Conservation (phyloP, 2,797 vertebrate genomes). For the Moxostoma hubbsi region DNA sequence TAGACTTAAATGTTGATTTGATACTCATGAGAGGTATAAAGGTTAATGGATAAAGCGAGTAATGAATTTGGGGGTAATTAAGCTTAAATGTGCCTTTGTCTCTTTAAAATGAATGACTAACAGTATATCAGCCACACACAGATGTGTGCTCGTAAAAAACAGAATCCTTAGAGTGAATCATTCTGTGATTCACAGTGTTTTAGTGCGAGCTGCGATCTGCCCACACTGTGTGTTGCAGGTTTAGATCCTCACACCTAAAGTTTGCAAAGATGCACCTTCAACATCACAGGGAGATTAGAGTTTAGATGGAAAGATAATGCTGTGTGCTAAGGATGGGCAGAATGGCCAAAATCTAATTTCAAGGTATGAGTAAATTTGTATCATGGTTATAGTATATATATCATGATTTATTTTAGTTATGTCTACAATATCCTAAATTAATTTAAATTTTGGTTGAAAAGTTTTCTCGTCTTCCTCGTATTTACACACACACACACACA, state of each 20-base stretch:
- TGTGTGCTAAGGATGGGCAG: neutral
- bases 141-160: conserved; percentile 41
- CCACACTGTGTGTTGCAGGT: conserved; percentile 13
- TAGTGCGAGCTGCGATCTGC: neutral
- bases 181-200: conserved; percentile 41
- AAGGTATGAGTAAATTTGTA: neutral
- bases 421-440: too few species aligned
- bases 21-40: neutral
- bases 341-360: neutral
- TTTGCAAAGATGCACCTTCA: conserved; percentile 2
- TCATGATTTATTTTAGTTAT: neutral
- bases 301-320: neutral
- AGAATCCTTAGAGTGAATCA: conserved; percentile 36
- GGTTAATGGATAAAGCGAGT: conserved; percentile 7
- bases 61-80: neutral
- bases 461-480: too few species aligned
- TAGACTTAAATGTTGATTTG: neutral
- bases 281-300: neutral
- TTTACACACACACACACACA: too few species aligned
- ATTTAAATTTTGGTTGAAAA: too few species aligned
- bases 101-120: conserved; percentile 39
- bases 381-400: neutral
- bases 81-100: conserved; percentile 22
- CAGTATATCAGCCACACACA: neutral
- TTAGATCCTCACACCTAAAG: conserved; percentile 30